Conservation (phyloP, 2,113 vertebrate genomes). For the Scartelaos histophorus region DNA sequence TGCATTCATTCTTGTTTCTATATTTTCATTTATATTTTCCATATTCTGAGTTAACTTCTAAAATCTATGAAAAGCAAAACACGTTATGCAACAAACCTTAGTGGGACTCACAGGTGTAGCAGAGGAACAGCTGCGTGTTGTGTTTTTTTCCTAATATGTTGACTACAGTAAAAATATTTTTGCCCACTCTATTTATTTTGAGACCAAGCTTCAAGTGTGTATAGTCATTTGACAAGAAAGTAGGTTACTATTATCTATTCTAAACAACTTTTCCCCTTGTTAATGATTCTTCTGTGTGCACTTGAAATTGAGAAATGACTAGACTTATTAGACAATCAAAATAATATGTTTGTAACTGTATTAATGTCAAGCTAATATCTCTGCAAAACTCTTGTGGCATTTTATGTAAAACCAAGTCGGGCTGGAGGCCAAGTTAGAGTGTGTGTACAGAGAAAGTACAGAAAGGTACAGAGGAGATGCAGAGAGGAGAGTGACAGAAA, state of each 20-base stretch:
- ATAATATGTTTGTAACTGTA: background rate
- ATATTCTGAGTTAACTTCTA: background rate
- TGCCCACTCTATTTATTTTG: background rate
- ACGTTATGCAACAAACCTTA: background rate
- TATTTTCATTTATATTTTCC: background rate
- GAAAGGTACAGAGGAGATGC: background rate
- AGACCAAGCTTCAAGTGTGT: background rate
- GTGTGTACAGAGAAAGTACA: conserved; percentile 15
- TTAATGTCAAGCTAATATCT: conserved; percentile 18
- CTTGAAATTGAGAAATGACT: background rate
- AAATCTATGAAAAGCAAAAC: background rate
- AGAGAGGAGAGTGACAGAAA: conserved; percentile 28
- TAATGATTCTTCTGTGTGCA: background rate
- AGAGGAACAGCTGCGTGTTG: background rate
- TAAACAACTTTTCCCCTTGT: background rate
- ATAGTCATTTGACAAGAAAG: background rate
- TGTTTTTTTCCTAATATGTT: conserved; percentile 3
- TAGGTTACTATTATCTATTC: background rate
- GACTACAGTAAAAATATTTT: conserved; percentile 3
- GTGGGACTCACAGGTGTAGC: background rate
- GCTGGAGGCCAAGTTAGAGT: conserved; percentile 48
- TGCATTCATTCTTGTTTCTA: background rate
- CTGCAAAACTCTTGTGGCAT: conserved; percentile 14
- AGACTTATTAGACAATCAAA: background rate
- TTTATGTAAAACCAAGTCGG: conserved; percentile 37